These are phyloP conservation scores for Gastrophysa polygoni DNA, from an alignment of 2,888 invertebrate genomes.

Conservation along the genomic window DNA sequence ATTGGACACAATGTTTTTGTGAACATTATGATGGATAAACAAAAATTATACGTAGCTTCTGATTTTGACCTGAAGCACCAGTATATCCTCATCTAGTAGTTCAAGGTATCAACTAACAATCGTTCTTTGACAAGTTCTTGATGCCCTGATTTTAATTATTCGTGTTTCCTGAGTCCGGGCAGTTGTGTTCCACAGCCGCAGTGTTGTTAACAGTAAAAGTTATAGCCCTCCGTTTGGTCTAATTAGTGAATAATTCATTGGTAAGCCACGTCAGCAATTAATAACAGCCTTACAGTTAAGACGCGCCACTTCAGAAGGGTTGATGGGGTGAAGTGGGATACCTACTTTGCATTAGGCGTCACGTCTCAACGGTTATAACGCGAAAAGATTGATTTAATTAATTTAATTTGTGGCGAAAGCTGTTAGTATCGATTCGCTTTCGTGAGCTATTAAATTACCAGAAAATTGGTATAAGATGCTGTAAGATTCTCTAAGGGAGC, in stretches of 20 bases:
- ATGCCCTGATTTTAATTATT: slow-evolving; percentile 10
- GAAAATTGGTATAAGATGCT: too few species aligned
- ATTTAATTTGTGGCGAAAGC: slow-evolving; percentile 6
- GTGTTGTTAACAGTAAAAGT: slow-evolving; percentile 54
- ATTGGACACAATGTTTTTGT: too few species aligned
- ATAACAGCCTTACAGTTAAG: slow-evolving; percentile 49
- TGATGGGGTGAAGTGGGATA: slow-evolving; percentile 40
- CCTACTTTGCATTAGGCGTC: slow-evolving; percentile 4
- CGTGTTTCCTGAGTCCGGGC: slow-evolving; percentile 5
- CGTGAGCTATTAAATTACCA: too few species aligned
- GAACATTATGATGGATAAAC: too few species aligned
- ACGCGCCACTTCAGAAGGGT: slow-evolving; percentile 30
- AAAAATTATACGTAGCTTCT: too few species aligned
- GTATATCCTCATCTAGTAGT: too few species aligned
- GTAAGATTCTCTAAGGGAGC: too few species aligned
- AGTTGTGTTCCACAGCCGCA: slow-evolving; percentile 48
- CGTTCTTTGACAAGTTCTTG: neutral
- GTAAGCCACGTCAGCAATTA: slow-evolving; percentile 60
- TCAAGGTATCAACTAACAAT: neutral
- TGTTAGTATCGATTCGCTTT: neutral
- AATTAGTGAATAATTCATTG: slow-evolving; percentile 63
- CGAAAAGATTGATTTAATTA: slow-evolving; percentile 11
- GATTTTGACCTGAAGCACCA: too few species aligned
- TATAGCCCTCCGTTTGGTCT: slow-evolving; percentile 57
- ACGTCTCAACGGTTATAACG: neutral